A percentile compares a stretch with the other conserved stretches of the same genome.
phyloP scores from a whole-genome alignment of 2,888 invertebrate species.

The Ferrisia virgata region DNA sequence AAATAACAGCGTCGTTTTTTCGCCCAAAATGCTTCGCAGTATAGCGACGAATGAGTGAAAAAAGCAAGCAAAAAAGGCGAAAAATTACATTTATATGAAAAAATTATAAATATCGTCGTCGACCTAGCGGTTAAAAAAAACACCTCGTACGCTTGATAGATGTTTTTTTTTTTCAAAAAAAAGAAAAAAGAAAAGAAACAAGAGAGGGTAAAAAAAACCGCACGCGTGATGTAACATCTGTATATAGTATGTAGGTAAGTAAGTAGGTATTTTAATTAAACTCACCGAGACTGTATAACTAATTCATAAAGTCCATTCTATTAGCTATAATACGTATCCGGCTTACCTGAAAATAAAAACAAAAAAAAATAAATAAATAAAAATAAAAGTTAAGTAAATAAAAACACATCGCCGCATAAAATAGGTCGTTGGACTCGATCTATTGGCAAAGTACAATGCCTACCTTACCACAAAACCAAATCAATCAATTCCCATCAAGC shows the following conservation, averaged over 20 bases:
- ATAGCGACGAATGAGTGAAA: neutral
- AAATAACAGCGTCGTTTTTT: neutral
- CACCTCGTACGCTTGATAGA: neutral
- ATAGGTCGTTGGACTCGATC: neutral
- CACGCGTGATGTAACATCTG: neutral
- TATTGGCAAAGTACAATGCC: too few relatives aligned
- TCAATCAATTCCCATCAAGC: neutral
- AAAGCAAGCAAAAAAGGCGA: neutral
- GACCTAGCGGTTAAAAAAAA: neutral
- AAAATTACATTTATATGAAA: conserved; percentile 23
- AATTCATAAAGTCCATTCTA: neutral
- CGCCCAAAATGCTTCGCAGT: neutral
- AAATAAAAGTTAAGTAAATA: neutral
- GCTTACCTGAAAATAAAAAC: neutral
- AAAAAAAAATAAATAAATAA: neutral
- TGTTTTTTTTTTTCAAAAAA: too few relatives aligned
- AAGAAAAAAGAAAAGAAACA: too few relatives aligned
- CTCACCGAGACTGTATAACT: neutral
- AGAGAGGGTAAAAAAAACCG: neutral
- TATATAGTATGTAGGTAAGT: too few relatives aligned
- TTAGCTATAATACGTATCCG: neutral
- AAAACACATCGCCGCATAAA: neutral
- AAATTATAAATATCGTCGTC: neutral
- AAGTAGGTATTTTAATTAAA: conserved; percentile 19
- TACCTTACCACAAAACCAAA: neutral